Percentiles rank a stretch among this genome's conserved stretches.
These are phyloP conservation scores for Ephialtes manifestator DNA, from an alignment of 2,888 invertebrate genomes.

Conservation along the genomic window DNA sequence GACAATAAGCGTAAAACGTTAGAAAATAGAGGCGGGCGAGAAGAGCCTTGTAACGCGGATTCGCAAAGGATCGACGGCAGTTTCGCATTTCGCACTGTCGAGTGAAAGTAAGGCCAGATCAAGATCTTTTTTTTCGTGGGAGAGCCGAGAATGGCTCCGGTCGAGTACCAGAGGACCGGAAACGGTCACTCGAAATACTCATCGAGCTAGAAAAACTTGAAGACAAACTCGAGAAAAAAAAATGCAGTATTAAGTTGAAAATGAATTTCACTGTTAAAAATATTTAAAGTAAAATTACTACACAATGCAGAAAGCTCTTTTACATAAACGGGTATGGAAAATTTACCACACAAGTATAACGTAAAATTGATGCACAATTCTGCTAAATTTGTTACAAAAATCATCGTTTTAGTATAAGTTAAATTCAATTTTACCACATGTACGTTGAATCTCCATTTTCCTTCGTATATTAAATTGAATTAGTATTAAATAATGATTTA, in stretches of 20 bases:
- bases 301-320: too few relatives aligned
- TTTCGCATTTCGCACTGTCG: conserved; percentile 57
- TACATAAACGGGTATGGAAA: too few relatives aligned
- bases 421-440: too few relatives aligned
- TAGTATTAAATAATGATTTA: too few relatives aligned
- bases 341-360: too few relatives aligned
- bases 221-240: conserved; percentile 37
- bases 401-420: too few relatives aligned
- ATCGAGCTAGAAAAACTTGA: conserved; percentile 20
- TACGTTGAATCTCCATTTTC: too few relatives aligned
- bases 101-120: conserved; percentile 65
- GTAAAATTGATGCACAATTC: too few relatives aligned
- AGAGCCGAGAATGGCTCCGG: conserved; percentile 21
- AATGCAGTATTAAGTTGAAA: not conserved
- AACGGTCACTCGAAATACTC: conserved; percentile 56
- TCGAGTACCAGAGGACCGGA: conserved; percentile 62
- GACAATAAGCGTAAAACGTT: conserved; percentile 36
- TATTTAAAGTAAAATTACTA: too few relatives aligned
- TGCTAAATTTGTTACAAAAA: too few relatives aligned
- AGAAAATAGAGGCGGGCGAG: conserved; percentile 14
- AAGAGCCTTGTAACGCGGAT: conserved; percentile 38
- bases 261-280: too few relatives aligned
- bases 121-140: conserved; percentile 32
- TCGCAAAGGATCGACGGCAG: conserved; percentile 36
- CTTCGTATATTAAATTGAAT: too few relatives aligned